Conservation (phyloP, 2,113 vertebrate genomes). For the Irena cyanogastra region DNA sequence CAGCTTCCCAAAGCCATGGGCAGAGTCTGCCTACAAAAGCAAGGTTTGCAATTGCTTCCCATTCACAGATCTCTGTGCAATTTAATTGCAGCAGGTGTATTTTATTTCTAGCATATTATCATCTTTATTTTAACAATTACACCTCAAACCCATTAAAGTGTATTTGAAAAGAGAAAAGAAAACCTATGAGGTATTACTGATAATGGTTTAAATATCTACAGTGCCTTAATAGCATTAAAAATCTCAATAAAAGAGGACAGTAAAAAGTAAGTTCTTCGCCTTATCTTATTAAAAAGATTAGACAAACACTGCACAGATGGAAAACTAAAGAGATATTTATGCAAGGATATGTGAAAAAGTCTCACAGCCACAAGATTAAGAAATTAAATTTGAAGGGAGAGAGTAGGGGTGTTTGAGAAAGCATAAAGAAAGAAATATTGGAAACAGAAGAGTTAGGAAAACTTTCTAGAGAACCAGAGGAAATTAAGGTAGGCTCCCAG, state of each 20-base stretch:
- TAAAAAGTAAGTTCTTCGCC: neutral
- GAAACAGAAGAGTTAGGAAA: neutral
- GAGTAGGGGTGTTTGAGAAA: neutral
- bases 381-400: neutral
- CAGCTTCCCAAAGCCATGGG: neutral
- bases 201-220: neutral
- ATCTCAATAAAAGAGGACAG: neutral
- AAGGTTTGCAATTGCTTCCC: neutral
- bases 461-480: neutral
- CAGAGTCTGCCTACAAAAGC: neutral
- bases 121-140: neutral
- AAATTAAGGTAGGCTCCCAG: neutral
- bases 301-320: neutral
- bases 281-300: constrained; percentile 22
- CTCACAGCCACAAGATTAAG: neutral
- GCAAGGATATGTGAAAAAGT: neutral
- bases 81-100: neutral
- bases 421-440: neutral
- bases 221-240: neutral
- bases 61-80: neutral
- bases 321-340: neutral
- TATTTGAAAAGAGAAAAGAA: neutral
- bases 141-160: neutral
- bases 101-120: neutral
- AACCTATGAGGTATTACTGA: neutral